Evolutionary conservation across 2,113 vertebrate species (phyloP).

Genomic region (Archocentrus centrarchus): DNA sequence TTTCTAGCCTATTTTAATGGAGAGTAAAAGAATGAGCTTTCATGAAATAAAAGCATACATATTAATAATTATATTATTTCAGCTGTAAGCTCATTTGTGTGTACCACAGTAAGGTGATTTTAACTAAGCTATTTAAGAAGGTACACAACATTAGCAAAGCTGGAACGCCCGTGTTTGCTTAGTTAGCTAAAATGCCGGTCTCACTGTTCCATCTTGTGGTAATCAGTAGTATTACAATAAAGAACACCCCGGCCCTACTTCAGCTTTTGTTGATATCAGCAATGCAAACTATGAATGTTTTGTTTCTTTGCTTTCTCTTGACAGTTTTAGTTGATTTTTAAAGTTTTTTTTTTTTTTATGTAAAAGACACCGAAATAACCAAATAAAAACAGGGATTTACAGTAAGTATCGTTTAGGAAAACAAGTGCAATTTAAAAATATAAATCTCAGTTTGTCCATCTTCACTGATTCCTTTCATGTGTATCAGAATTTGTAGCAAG

Average conservation of each 20-base stretch:
- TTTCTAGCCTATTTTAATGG: neutral
- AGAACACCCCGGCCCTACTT: neutral
- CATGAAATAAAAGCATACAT: too few species aligned
- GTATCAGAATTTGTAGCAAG: neutral
- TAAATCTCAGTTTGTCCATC: neutral
- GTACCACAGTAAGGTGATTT: too few species aligned
- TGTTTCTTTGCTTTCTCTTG: neutral
- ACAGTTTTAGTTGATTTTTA: neutral
- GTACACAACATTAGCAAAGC: too few species aligned
- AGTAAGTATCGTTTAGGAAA: neutral
- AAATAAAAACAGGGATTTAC: neutral
- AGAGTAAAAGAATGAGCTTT: neutral
- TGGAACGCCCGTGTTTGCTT: too few species aligned
- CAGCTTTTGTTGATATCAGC: neutral
- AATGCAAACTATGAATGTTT: neutral
- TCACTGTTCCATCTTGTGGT: accelerated
- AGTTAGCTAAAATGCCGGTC: too few species aligned
- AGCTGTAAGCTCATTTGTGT: too few species aligned
- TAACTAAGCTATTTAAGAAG: too few species aligned
- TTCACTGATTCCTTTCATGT: neutral
- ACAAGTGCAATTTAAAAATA: neutral
- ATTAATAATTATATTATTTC: too few species aligned
- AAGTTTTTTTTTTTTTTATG: neutral
- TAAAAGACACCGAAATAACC: neutral
- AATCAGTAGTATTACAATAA: neutral